Conservation (phyloP, 2,888 invertebrate genomes). For the Macroteleia sp. region DNA sequence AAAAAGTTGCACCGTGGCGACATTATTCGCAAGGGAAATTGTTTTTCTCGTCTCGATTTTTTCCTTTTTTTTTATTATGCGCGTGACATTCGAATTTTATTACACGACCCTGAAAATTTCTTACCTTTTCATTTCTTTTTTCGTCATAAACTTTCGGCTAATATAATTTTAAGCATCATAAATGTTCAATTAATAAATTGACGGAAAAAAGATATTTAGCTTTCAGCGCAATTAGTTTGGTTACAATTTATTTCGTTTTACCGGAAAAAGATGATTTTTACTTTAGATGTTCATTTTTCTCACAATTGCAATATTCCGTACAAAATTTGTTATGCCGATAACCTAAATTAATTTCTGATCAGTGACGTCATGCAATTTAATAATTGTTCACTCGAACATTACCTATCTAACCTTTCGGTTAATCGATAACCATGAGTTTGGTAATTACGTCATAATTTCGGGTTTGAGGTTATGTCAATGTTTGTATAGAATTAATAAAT, state of each 20-base stretch:
- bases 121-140: no score
- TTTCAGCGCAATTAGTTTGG: no score
- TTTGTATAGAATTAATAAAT: background rate
- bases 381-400: conserved; percentile 11
- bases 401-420: conserved; percentile 7
- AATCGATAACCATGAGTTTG: conserved; percentile 8
- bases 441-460: conserved; percentile 1
- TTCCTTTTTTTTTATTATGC: background rate
- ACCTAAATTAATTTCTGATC: background rate
- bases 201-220: no score
- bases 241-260: no score
- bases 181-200: no score
- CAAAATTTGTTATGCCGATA: no score
- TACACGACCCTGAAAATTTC: conserved; percentile 1
- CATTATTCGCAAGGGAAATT: conserved; percentile 13
- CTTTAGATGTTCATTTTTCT: no score
- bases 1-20: conserved; percentile 9
- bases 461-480: conserved; percentile 32
- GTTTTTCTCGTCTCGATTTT: conserved; percentile 10
- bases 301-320: no score
- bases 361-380: conserved; percentile 22
- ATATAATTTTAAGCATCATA: no score
- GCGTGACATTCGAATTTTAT: conserved; percentile 22
- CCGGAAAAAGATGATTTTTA: no score
- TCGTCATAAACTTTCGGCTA: no score